Evolutionary conservation across 1,140 invertebrate species (phyloP), one percentile per base, ranked within the genome.

Genomic region (Aethina tumida): DNA sequence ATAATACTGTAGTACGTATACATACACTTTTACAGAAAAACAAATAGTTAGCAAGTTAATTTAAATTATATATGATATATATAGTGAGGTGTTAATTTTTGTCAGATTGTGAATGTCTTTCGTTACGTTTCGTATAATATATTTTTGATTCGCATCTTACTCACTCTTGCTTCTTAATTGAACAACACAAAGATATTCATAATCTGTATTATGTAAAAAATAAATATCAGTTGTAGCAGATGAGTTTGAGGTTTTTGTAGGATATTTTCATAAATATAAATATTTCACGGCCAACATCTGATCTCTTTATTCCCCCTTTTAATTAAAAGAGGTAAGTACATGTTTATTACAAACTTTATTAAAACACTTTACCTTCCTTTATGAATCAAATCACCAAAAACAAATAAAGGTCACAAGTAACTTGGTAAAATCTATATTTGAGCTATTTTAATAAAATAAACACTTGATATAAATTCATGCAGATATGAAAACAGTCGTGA

Each of bases 201-300:
- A 19, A 44, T 50, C 37, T 31, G 18, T 15, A 39, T 19, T 35
- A 41, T 48, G 42, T 39, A 50, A 41, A 17, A 49, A 41, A 50
- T 39, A 45, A 49, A 52, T 53, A 56, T 57, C 52, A 57, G 47
- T 59, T 59, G 56, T 59, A 57, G 54, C 48, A n/a, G 48, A 46
- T 56, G 54, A 54, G 57, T 52, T 59, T 56, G 53, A 55, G 56
- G 55, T 53, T 57, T 58, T 59, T 58, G 57, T 59, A 57, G 57
- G 53, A 59, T 59, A 59, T 59, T 59, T 59, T 59, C 57, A 58
- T 59, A 59, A 59, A 59, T 56, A 59, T 59, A 58, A 59, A 59
- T 57, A 52, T 55, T 59, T 59, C 57, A 59, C 55, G 53, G 51
- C 52, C 37, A 43, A 48, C 4, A 29, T 30, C 20, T 26, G 30